Percentiles rank a stretch among this genome's conserved stretches.
Evolutionary conservation across 2,888 invertebrate species (phyloP).

Genomic region (Epiblema foenella): DNA sequence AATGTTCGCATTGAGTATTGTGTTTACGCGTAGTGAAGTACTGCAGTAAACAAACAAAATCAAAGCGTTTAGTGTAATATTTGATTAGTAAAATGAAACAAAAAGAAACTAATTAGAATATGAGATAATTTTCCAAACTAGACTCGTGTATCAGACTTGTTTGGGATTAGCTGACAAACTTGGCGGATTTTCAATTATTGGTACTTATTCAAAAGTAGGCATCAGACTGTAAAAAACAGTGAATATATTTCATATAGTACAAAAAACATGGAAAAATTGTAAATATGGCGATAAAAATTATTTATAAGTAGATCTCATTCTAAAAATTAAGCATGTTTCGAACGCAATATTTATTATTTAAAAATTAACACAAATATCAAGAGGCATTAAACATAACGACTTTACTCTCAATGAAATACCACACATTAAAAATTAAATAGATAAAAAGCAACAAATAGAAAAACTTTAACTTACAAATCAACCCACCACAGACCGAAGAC

Average conservation of each 20-base stretch:
- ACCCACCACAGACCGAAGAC: conserved; percentile 47
- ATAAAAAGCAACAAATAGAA: conserved; percentile 19
- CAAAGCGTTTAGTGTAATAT: background rate
- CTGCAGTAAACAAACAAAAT: conserved; percentile 7
- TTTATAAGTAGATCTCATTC: background rate
- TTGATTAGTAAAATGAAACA: background rate
- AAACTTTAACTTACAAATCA: conserved; percentile 29
- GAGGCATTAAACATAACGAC: background rate
- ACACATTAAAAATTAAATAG: background rate
- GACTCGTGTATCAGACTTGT: too few relatives aligned
- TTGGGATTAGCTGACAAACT: too few relatives aligned
- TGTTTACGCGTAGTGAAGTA: background rate
- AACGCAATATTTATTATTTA: background rate
- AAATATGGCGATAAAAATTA: too few relatives aligned
- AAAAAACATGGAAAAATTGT: too few relatives aligned
- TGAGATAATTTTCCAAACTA: too few relatives aligned
- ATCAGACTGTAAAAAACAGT: too few relatives aligned
- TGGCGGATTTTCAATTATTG: too few relatives aligned
- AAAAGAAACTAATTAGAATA: background rate
- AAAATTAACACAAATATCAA: background rate
- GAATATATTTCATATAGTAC: too few relatives aligned
- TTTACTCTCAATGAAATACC: background rate
- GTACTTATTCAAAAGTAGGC: too few relatives aligned
- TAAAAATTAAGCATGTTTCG: background rate
- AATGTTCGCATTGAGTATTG: background rate